phyloP scores from a whole-genome alignment of 2,113 vertebrate genomes.

The Hipposideros armiger region DNA sequence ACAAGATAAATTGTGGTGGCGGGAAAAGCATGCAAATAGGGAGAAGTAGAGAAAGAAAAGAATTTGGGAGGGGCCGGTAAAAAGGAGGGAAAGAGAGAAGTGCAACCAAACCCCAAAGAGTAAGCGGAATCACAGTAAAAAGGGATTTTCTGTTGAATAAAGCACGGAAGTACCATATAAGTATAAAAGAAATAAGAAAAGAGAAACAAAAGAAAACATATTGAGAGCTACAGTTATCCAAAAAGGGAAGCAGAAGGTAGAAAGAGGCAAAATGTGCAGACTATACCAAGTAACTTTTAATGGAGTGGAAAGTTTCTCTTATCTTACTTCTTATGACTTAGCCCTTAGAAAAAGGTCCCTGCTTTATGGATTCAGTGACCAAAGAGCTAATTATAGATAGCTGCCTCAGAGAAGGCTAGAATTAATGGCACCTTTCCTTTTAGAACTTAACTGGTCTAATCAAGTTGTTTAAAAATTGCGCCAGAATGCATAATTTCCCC shows the following conservation, averaged over 20 bases:
- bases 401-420: constrained; percentile 34
- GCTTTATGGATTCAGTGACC: background rate
- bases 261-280: background rate
- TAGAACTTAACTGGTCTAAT: constrained; percentile 43
- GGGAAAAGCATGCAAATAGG: background rate
- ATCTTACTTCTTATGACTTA: constrained; percentile 59
- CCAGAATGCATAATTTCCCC: constrained; percentile 19
- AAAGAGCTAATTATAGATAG: constrained; percentile 51
- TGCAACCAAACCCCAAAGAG: background rate
- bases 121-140: background rate
- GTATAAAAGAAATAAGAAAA: constrained; percentile 44
- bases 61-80: background rate
- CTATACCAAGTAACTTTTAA: background rate
- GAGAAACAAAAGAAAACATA: constrained; percentile 1
- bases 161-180: background rate
- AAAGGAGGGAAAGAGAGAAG: background rate
- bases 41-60: background rate
- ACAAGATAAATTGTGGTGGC: background rate
- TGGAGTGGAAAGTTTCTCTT: constrained; percentile 14
- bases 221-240: background rate
- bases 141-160: constrained; percentile 39
- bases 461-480: constrained; percentile 55
- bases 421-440: constrained; percentile 53
- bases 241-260: background rate
- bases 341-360: constrained; percentile 12